Evolutionary conservation across 2,113 vertebrate genomes (phyloP).

Genomic region (Chaenocephalus aceratus): DNA sequence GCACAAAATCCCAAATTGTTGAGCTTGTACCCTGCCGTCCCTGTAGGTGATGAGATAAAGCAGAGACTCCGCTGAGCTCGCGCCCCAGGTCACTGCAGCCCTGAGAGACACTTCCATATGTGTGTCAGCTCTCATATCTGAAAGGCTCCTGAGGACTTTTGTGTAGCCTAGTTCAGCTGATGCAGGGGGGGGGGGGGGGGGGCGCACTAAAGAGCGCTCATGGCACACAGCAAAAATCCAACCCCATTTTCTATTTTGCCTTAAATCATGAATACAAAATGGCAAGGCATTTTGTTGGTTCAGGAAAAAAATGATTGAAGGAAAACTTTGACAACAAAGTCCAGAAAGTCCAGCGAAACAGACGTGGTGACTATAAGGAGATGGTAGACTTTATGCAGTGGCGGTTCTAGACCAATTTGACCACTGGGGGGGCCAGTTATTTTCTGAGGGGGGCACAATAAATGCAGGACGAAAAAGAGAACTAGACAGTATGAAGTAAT

Average conservation of each 20-base stretch:
- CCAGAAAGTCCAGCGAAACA: not conserved
- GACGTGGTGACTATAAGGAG: not conserved
- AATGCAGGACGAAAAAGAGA: too few species aligned
- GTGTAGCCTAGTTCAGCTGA: slow-evolving; percentile 25
- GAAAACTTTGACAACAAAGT: not conserved
- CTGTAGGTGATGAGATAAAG: slow-evolving; percentile 42
- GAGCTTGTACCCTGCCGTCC: slow-evolving; percentile 22
- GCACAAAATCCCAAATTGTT: slow-evolving; percentile 18
- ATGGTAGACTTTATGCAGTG: not conserved
- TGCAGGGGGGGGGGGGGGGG: slow-evolving; percentile 15
- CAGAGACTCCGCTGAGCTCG: slow-evolving; percentile 16
- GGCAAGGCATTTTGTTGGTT: not conserved
- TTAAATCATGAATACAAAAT: slow-evolving; percentile 34
- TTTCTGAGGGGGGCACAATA: too few species aligned
- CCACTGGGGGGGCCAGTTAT: too few species aligned
- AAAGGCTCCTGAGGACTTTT: slow-evolving; percentile 51
- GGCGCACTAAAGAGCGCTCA: slow-evolving; percentile 40
- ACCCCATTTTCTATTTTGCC: slow-evolving; percentile 45
- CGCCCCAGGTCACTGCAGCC: slow-evolving; percentile 50
- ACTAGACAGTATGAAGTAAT: too few species aligned
- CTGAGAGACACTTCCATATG: slow-evolving; percentile 62
- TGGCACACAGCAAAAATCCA: slow-evolving; percentile 34
- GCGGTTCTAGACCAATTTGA: too few species aligned
- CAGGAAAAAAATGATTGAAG: not conserved
- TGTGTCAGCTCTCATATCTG: slow-evolving; percentile 51